Base-by-base conservation (phyloP, 2,113 vertebrate species). In the Cisticola juncidis region DNA sequence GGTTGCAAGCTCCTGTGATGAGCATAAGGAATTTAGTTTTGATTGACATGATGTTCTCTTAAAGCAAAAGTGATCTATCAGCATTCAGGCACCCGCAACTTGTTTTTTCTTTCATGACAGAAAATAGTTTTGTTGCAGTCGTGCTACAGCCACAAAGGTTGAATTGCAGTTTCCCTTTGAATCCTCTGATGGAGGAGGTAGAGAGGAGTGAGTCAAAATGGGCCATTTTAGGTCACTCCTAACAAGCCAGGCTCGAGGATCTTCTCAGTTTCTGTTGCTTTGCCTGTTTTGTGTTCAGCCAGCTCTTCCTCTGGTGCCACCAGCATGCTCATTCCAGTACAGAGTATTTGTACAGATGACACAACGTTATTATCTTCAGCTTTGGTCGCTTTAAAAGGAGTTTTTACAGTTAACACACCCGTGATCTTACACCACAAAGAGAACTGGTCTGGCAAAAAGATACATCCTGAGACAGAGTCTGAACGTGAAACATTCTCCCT, bases 151-250 rank as follows among this genome's bases (percentile, higher is more conserved):
- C 45, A 33, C 58, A 56, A 69, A 86, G 84, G 94, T 96, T 87
- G 84, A 94, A 94, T 86, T 90, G 95, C 84, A 96, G 60, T 97
- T 98, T 96, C 97, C 79, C 91, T 97, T 94, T 91, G 92, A 95
- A 77, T 92, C 85, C 66, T 94, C 83, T 88, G 88, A 86, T 90
- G 72, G 90, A 92, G 82, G 90, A 95, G 94, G 80, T 35, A 81
- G 94, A 92, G 85, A 79, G 25, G 64, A 76, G 69, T 86, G 88
- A 96, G 88, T 96, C 90, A 96, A 96, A 95, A 92, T 2, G 57
- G 92, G 86, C 96, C 88, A 58, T 91, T 95, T 97, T 95, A 86
- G 92, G 93, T 96, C 84, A 92, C 76, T 95, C 83, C 69, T 92
- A 78, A 81, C 81, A 95, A 95, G 66, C 90, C 60, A 54, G 94